phyloP scores from a whole-genome alignment of 2,797 vertebrate species.

The Acrossocheilus wenchowensis region DNA sequence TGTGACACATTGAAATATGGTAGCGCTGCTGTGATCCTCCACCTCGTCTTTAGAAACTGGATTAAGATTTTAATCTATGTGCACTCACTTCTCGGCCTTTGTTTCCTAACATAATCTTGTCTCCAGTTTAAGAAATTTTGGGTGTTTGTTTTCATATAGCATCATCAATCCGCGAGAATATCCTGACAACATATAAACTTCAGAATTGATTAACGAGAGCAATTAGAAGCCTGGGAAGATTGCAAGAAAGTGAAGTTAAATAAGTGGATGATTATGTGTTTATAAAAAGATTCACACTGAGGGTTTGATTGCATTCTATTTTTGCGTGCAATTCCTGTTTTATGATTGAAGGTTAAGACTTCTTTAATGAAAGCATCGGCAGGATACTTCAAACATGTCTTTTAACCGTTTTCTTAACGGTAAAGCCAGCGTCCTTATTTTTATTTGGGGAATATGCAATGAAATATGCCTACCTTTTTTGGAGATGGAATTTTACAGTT shows the following conservation, averaged over 20 bases:
- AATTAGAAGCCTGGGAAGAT: constrained; percentile 71
- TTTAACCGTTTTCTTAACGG: neutral
- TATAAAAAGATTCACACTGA: constrained; percentile 76
- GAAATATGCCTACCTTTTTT: neutral
- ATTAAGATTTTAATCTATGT: constrained; percentile 52
- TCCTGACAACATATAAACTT: constrained; percentile 74
- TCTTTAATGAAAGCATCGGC: neutral
- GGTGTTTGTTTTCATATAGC: constrained; percentile 60
- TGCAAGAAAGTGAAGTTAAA: constrained; percentile 68
- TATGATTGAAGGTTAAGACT: constrained; percentile 7
- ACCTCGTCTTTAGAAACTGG: constrained; percentile 58
- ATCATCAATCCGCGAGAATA: constrained; percentile 68
- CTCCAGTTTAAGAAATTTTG: constrained; percentile 66
- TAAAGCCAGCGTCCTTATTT: neutral
- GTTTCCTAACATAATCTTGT: constrained; percentile 64
- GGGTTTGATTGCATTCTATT: constrained; percentile 80
- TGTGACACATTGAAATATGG: constrained; percentile 1
- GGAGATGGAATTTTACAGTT: neutral
- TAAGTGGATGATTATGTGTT: constrained; percentile 74
- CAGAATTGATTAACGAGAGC: constrained; percentile 77
- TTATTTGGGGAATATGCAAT: neutral
- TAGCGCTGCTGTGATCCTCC: constrained; percentile 28
- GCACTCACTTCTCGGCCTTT: constrained; percentile 59
- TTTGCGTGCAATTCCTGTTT: constrained; percentile 66
- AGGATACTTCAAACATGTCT: neutral